Conservation (phyloP, 1,140 invertebrate genomes). For the Neoseiulus cucumeris region DNA sequence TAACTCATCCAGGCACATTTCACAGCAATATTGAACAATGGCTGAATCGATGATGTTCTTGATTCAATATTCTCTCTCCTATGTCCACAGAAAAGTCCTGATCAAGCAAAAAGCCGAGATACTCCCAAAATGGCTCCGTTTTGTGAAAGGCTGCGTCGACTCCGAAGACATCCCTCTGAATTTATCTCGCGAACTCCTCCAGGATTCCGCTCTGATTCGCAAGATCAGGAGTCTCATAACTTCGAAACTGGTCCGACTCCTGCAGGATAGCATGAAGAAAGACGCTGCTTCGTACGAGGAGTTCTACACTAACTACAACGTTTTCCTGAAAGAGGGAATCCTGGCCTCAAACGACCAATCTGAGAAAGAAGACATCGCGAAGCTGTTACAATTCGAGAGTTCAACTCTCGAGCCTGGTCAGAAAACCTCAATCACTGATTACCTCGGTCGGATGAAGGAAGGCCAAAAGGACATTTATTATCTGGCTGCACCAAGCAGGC, state of each 20-base stretch:
- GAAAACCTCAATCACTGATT: constrained; percentile 61
- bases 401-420: constrained; percentile 50
- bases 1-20: too few relatives aligned
- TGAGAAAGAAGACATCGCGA: constrained; percentile 76
- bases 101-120: constrained; percentile 78
- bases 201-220: constrained; percentile 73
- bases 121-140: constrained; percentile 79
- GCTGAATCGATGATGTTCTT: too few relatives aligned
- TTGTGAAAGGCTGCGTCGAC: constrained; percentile 77
- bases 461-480: constrained; percentile 78
- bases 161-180: constrained; percentile 95
- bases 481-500: constrained; percentile 71
- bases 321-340: constrained; percentile 90
- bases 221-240: constrained; percentile 68
- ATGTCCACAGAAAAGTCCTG: constrained; percentile 45
- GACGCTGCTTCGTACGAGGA: constrained; percentile 54
- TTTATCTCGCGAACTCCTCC: constrained; percentile 78
- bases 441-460: constrained; percentile 45
- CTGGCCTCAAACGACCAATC: constrained; percentile 52
- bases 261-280: constrained; percentile 64
- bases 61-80: too few relatives aligned
- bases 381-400: constrained; percentile 76
- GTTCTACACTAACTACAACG: constrained; percentile 76
- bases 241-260: constrained; percentile 58
- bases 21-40: too few relatives aligned